Percentiles rank a stretch among this genome's conserved stretches.
These are phyloP conservation scores for Hypotaenidia philippensis DNA, from an alignment of 2,797 vertebrate genomes.

Conservation along the genomic window DNA sequence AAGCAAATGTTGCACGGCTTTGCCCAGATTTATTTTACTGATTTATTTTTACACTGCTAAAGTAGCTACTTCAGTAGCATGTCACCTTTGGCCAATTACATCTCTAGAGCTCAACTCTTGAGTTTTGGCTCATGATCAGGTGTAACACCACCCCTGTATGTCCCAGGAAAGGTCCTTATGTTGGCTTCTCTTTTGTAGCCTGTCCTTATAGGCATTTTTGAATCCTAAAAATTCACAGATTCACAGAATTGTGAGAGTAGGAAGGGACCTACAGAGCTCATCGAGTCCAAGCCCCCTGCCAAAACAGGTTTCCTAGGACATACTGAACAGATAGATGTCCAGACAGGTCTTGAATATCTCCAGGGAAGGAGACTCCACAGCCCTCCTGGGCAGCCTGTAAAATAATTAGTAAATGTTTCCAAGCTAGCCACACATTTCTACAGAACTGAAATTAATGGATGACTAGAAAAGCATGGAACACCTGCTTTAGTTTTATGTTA, in stretches of 20 bases:
- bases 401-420: background rate
- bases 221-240: background rate
- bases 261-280: too few species aligned
- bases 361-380: too few species aligned
- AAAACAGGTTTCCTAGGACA: too few species aligned
- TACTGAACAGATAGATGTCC: too few species aligned
- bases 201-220: background rate
- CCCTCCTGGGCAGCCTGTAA: too few species aligned
- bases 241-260: too few species aligned
- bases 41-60: background rate
- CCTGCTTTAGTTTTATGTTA: background rate
- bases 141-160: background rate
- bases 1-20: background rate
- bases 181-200: background rate
- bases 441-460: background rate
- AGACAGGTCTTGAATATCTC: too few species aligned
- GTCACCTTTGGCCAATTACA: background rate
- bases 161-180: background rate
- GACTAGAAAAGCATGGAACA: background rate
- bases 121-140: background rate
- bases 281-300: too few species aligned
- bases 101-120: background rate
- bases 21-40: background rate
- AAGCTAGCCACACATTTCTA: background rate
- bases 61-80: background rate